Evolutionary conservation across 2,888 invertebrate genomes (phyloP).

Genomic region (Macaria notata): DNA sequence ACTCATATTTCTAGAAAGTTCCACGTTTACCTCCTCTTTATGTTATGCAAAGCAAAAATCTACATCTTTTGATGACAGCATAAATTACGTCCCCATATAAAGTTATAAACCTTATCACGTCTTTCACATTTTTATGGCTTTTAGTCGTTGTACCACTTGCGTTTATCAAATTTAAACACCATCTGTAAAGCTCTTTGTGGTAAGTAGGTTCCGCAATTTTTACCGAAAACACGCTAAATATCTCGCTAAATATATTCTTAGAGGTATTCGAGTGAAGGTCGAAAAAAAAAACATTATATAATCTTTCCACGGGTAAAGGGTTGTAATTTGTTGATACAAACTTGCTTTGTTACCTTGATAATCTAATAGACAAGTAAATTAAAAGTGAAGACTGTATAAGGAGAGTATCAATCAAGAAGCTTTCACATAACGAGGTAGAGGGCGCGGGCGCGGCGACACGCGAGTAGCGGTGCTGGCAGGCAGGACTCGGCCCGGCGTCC

Average conservation of each 20-base stretch:
- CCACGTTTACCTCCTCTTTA: conserved; percentile 6
- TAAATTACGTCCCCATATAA: conserved; percentile 35
- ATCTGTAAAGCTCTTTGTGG: conserved; percentile 30
- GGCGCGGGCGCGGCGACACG: conserved; percentile 37
- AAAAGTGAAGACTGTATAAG: conserved; percentile 34
- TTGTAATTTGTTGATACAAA: too few relatives aligned
- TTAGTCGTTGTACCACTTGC: conserved; percentile 31
- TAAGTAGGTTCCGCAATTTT: conserved; percentile 29
- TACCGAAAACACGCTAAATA: conserved; percentile 20
- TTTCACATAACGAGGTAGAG: conserved; percentile 51
- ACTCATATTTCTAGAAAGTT: conserved; percentile 8
- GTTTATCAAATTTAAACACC: conserved; percentile 32
- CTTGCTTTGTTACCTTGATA: conserved; percentile 5
- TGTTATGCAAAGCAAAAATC: conserved; percentile 26
- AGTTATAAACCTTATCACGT: conserved; percentile 34
- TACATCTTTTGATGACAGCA: conserved; percentile 35
- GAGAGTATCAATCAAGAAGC: conserved; percentile 42
- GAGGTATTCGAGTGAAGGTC: conserved; percentile 13
- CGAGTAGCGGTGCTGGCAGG: conserved; percentile 27
- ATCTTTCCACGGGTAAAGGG: too few relatives aligned
- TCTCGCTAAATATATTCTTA: conserved; percentile 13
- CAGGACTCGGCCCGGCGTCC: conserved; percentile 56
- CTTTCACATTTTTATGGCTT: conserved; percentile 37
- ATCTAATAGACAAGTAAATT: conserved; percentile 15
- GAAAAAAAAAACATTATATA: conserved; percentile 14